Evolutionary conservation across 2,113 vertebrate genomes (phyloP).

Genomic region (Micronycteris hirsuta): DNA sequence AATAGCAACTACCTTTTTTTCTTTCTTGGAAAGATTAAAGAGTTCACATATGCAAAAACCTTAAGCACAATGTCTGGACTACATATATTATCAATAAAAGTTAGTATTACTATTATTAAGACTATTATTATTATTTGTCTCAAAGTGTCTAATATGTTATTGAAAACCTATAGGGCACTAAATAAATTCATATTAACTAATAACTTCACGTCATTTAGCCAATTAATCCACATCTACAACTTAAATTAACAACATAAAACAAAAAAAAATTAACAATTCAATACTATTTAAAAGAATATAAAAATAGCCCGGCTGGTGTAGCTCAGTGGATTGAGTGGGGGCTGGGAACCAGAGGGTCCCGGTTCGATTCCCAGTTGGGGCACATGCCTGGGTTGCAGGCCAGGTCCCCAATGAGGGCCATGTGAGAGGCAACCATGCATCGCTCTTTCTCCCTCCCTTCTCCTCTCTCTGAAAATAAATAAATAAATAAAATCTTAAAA

Average conservation of each 20-base stretch:
- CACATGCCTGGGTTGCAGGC: too few relatives aligned
- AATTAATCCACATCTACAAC: not conserved
- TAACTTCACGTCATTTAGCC: not conserved
- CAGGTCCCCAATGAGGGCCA: too few relatives aligned
- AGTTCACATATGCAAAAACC: not conserved
- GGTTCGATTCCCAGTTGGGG: too few relatives aligned
- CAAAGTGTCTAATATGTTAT: not conserved
- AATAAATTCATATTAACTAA: constrained; percentile 5
- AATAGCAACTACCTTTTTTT: not conserved
- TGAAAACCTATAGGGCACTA: not conserved
- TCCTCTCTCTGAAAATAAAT: too few relatives aligned
- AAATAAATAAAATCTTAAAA: too few relatives aligned
- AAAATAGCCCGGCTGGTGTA: too few relatives aligned
- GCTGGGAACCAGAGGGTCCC: too few relatives aligned
- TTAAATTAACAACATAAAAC: not conserved
- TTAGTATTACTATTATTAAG: not conserved
- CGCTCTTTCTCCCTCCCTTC: too few relatives aligned
- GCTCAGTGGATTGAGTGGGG: too few relatives aligned
- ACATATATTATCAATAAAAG: not conserved
- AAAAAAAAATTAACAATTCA: too few relatives aligned
- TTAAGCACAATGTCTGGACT: not conserved
- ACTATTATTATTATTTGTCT: not conserved
- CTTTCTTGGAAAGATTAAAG: not conserved
- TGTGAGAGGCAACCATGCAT: too few relatives aligned
- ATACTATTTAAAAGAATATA: not conserved